Percentiles rank a stretch among this genome's conserved stretches.
Conservation (phyloP, 2,888 invertebrate species). For the Morpho helenor region DNA sequence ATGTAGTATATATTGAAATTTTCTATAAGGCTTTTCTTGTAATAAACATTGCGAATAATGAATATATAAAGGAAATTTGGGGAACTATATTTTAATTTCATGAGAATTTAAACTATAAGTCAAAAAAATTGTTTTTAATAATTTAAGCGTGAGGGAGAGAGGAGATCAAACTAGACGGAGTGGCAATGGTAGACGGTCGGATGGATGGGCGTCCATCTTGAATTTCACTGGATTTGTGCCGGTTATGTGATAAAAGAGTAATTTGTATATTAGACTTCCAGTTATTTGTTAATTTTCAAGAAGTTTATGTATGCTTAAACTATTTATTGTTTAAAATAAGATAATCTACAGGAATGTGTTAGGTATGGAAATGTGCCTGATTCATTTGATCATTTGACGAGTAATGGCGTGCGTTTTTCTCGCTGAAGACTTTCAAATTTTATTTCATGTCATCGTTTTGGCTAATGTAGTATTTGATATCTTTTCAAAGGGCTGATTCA, state of each 20-base stretch:
- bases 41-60: too few species aligned
- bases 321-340: conserved; percentile 74
- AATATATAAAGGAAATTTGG: too few species aligned
- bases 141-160: conserved; percentile 19
- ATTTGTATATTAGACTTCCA: conserved; percentile 68
- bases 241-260: conserved; percentile 81
- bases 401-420: conserved; percentile 84
- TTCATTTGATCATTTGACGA: conserved; percentile 76
- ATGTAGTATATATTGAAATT: too few species aligned
- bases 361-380: conserved; percentile 80
- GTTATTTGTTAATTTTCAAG: conserved; percentile 69
- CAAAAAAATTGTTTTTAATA: conserved; percentile 7
- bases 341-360: conserved; percentile 85
- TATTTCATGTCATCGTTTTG: conserved; percentile 58
- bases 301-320: conserved; percentile 69
- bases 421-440: conserved; percentile 78
- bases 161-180: conserved; percentile 18
- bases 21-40: too few species aligned
- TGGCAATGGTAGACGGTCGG: conserved; percentile 39
- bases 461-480: conserved; percentile 41
- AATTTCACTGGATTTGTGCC: conserved; percentile 87
- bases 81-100: too few species aligned
- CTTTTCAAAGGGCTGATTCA: conserved; percentile 14
- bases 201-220: conserved; percentile 90
- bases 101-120: not conserved